phyloP scores from a whole-genome alignment of 2,113 vertebrate genomes.

The Suncus etruscus region DNA sequence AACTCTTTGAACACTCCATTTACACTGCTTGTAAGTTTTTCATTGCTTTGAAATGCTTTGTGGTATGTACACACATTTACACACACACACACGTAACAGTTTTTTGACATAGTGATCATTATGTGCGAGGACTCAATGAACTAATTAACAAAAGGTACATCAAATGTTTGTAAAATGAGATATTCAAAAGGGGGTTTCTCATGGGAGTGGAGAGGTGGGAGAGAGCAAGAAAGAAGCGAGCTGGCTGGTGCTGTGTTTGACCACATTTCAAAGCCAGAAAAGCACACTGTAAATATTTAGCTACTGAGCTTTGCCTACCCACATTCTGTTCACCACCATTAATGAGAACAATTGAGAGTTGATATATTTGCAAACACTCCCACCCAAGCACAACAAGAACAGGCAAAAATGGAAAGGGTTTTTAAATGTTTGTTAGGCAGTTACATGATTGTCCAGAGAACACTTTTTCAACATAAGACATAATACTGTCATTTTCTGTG shows the following conservation, averaged over 20 bases:
- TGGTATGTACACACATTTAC: no score
- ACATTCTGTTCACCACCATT: constrained; percentile 64
- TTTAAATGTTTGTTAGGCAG: constrained; percentile 64
- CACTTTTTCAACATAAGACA: constrained; percentile 4
- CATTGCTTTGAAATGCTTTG: no score
- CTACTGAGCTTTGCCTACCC: constrained; percentile 29
- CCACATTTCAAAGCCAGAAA: background rate
- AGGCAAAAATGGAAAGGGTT: constrained; percentile 17
- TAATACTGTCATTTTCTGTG: background rate
- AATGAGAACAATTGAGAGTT: constrained; percentile 58
- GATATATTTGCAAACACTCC: constrained; percentile 70
- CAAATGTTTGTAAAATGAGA: background rate
- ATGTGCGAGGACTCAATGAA: background rate
- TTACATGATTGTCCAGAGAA: constrained; percentile 32
- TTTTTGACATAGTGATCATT: no score
- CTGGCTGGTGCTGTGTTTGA: background rate
- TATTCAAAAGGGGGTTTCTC: background rate
- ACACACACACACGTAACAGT: no score
- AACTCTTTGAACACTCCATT: background rate
- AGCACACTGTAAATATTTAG: constrained; percentile 9
- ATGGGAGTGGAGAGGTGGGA: no score
- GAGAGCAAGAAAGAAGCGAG: background rate
- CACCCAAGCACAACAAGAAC: constrained; percentile 64
- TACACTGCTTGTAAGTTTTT: background rate
- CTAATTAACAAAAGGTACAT: background rate